Conservation (phyloP, 2,888 invertebrate genomes). For the Selenia dentaria region DNA sequence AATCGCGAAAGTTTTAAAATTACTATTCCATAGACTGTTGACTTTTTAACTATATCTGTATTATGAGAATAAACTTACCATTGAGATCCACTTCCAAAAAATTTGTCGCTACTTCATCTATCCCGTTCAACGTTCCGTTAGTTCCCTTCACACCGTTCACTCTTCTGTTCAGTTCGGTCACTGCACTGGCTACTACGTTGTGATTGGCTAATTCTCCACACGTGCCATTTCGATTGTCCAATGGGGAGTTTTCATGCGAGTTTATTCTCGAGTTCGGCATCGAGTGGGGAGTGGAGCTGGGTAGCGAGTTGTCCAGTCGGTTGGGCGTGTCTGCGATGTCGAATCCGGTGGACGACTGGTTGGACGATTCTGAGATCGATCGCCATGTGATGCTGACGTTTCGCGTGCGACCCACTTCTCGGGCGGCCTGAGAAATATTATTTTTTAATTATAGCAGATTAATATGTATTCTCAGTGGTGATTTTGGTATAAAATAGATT, state of each 20-base stretch:
- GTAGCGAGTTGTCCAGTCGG: slow-evolving; percentile 37
- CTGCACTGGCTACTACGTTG: slow-evolving; percentile 38
- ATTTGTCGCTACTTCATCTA: slow-evolving; percentile 60
- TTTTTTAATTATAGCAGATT: no score
- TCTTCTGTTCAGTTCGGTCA: slow-evolving; percentile 45
- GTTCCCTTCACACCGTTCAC: slow-evolving; percentile 46
- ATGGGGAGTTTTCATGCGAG: slow-evolving; percentile 34
- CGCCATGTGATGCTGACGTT: slow-evolving; percentile 81
- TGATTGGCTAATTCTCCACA: slow-evolving; percentile 50
- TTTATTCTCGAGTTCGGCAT: slow-evolving; percentile 28
- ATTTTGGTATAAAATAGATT: no score
- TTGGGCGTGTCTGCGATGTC: slow-evolving; percentile 53
- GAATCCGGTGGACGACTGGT: slow-evolving; percentile 72
- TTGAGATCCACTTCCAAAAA: slow-evolving; percentile 75
- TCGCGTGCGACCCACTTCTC: slow-evolving; percentile 61
- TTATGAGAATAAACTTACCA: slow-evolving; percentile 55
- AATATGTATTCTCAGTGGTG: no score
- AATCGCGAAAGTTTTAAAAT: no score
- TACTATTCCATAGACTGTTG: no score
- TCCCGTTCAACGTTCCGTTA: slow-evolving; percentile 55
- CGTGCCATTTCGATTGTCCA: slow-evolving; percentile 48
- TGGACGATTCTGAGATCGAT: slow-evolving; percentile 77
- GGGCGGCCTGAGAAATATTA: slow-evolving; percentile 49
- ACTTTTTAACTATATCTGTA: no score
- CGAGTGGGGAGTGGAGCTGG: slow-evolving; percentile 26